Evolutionary conservation across 2,113 vertebrate species (phyloP).

Genomic region (Megaptera novaeangliae): DNA sequence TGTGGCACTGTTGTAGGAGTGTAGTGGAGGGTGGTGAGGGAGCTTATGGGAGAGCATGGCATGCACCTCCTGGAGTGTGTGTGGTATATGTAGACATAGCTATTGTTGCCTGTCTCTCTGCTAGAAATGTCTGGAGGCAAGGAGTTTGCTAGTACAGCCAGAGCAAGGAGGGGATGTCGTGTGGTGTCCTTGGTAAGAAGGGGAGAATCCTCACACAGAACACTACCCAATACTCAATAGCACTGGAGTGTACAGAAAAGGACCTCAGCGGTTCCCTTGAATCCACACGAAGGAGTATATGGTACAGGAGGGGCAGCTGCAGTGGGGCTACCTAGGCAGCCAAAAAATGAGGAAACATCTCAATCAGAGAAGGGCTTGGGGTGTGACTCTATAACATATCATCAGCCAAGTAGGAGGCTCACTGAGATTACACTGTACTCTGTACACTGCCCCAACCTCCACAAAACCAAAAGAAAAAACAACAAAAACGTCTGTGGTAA

Average conservation of each 20-base stretch:
- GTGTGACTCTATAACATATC: neutral
- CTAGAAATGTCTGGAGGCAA: neutral
- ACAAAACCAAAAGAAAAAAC: neutral
- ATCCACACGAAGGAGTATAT: neutral
- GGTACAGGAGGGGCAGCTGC: neutral
- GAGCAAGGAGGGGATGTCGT: neutral
- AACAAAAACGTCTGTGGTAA: neutral
- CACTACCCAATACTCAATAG: neutral
- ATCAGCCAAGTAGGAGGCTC: neutral
- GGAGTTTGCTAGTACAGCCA: neutral
- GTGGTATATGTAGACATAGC: neutral
- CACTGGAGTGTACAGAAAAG: neutral
- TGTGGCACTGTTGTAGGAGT: neutral
- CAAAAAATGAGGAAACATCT: neutral
- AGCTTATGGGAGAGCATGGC: neutral
- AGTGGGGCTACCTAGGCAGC: neutral
- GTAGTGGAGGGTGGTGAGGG: neutral
- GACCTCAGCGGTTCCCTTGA: neutral
- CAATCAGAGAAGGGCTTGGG: neutral
- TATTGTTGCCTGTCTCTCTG: neutral
- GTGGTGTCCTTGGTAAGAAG: neutral
- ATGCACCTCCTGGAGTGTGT: neutral
- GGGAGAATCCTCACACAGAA: neutral
- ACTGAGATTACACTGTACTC: neutral
- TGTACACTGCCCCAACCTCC: fast-evolving